Conservation (phyloP, 2,797 vertebrate genomes). For the Chaetophractus vellerosus region DNA sequence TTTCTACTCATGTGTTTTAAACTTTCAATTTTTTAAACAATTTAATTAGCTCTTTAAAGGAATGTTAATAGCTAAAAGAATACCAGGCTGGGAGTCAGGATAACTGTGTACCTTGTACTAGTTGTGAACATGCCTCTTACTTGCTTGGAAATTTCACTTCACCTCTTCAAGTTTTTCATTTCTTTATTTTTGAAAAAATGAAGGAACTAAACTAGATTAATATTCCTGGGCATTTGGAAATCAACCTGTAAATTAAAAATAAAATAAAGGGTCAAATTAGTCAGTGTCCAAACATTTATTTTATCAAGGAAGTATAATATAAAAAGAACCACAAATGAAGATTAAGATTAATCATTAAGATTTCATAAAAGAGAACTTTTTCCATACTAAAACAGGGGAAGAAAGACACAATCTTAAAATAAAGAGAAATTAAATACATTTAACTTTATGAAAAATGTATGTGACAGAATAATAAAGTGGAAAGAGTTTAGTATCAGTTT, state of each 20-base stretch:
- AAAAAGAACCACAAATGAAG: neutral
- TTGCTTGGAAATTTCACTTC: constrained; percentile 6
- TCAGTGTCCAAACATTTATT: constrained; percentile 24
- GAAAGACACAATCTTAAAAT: constrained; percentile 48
- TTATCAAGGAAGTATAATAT: constrained; percentile 40
- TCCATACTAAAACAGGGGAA: neutral
- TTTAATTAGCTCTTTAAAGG: neutral
- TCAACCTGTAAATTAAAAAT: constrained; percentile 25
- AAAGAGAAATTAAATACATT: constrained; percentile 49
- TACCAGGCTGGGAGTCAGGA: neutral
- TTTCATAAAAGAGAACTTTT: neutral
- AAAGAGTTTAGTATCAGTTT: constrained; percentile 54
- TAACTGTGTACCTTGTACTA: neutral
- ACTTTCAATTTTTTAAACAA: neutral
- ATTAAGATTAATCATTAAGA: neutral
- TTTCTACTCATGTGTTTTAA: neutral
- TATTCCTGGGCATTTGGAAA: constrained; percentile 22
- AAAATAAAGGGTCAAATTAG: neutral
- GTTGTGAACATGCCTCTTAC: neutral
- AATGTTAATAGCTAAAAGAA: neutral
- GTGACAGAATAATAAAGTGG: constrained; percentile 35
- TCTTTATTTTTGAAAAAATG: neutral
- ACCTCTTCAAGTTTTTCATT: constrained; percentile 49
- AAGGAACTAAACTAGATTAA: neutral
- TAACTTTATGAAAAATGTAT: constrained; percentile 61